Conservation (phyloP, 2,888 invertebrate species). For the Campaea margaritaria region DNA sequence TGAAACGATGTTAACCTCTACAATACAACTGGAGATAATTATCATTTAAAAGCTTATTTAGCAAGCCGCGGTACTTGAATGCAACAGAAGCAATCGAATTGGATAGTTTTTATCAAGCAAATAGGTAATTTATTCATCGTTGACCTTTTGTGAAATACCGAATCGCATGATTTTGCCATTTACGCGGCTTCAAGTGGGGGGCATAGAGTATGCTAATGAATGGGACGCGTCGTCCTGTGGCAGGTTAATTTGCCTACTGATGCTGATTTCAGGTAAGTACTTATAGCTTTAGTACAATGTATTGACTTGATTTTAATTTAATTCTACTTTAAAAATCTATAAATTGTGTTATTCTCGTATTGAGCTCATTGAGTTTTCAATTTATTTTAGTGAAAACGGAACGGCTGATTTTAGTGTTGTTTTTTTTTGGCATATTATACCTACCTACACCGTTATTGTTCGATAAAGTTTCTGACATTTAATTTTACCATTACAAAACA, state of each 20-base stretch:
- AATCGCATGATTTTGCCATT: conserved; percentile 31
- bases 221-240: conserved; percentile 12
- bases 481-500: too few species aligned
- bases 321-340: neutral
- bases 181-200: conserved; percentile 20
- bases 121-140: conserved; percentile 50
- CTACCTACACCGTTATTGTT: too few species aligned
- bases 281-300: neutral
- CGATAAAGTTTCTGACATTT: too few species aligned
- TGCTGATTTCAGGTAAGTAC: conserved; percentile 3
- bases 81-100: conserved; percentile 35
- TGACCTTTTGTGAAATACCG: conserved; percentile 44
- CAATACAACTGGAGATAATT: conserved; percentile 25
- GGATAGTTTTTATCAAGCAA: conserved; percentile 44
- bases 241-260: conserved; percentile 20
- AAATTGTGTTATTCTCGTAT: neutral
- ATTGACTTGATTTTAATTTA: conserved; percentile 8
- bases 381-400: too few species aligned
- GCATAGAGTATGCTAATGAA: conserved; percentile 30
- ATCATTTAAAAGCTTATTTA: conserved; percentile 32
- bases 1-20: conserved; percentile 21
- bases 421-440: too few species aligned
- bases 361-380: too few species aligned
- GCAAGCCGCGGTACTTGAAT: conserved; percentile 21
- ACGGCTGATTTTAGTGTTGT: too few species aligned